A percentile compares a stretch with the other conserved stretches of the same genome.
Evolutionary conservation across 1,140 invertebrate genomes (phyloP).

Genomic region (Frieseomelitta varia): DNA sequence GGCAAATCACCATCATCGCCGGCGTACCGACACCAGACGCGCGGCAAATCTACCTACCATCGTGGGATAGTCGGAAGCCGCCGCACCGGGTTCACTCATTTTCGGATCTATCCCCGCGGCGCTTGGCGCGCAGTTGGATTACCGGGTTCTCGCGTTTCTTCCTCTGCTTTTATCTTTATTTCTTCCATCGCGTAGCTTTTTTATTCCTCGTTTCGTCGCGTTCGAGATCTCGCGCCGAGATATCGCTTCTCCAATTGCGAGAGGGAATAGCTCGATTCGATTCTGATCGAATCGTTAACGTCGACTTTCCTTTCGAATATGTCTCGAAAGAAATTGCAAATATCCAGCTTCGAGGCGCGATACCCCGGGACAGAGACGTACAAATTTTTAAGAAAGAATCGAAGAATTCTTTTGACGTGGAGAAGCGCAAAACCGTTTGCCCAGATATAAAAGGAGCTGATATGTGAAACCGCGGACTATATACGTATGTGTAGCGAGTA

Average conservation of each 20-base stretch:
- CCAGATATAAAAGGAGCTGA: slow-evolving; percentile 33
- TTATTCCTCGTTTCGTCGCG: neutral
- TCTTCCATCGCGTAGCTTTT: neutral
- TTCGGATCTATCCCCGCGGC: slow-evolving; percentile 63
- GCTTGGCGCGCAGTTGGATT: slow-evolving; percentile 65
- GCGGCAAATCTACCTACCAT: slow-evolving; percentile 2
- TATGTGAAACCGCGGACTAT: slow-evolving; percentile 14
- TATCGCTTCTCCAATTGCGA: neutral
- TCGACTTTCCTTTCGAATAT: too few relatives aligned
- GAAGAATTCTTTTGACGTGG: slow-evolving; percentile 12
- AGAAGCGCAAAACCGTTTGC: slow-evolving; percentile 1
- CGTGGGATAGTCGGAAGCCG: slow-evolving; percentile 53
- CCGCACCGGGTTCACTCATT: slow-evolving; percentile 65
- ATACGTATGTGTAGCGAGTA: slow-evolving; percentile 32
- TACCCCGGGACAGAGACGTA: neutral
- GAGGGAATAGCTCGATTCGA: neutral
- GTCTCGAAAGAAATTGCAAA: neutral
- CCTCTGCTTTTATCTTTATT: slow-evolving; percentile 8
- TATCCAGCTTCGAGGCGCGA: neutral
- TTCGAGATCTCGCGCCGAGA: neutral
- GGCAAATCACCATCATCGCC: slow-evolving; percentile 58
- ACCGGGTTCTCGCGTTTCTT: slow-evolving; percentile 51
- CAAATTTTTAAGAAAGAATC: neutral
- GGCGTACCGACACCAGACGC: slow-evolving; percentile 32
- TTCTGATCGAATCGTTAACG: neutral